phyloP scores from a whole-genome alignment of 2,888 invertebrate species.

The Pseudococcus longispinus region DNA sequence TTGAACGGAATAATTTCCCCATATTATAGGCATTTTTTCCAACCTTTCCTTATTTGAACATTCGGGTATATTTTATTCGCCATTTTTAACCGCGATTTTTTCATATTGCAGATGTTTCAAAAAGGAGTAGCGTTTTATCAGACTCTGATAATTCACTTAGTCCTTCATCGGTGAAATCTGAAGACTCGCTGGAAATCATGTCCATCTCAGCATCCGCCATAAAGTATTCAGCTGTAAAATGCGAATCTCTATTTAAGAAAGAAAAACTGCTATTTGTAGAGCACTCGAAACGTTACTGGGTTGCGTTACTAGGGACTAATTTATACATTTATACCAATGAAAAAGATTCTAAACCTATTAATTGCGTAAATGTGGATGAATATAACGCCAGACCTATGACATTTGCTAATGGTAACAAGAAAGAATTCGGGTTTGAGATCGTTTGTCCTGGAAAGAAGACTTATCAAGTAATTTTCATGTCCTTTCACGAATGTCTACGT shows the following conservation, averaged over 20 bases:
- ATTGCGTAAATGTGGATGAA: slow-evolving; percentile 60
- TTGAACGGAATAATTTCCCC: too few species aligned
- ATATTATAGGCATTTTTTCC: too few species aligned
- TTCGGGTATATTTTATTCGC: too few species aligned
- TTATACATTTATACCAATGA: slow-evolving; percentile 61
- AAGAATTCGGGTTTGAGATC: slow-evolving; percentile 61
- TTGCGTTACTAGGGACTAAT: slow-evolving; percentile 59
- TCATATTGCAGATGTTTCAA: slow-evolving; percentile 34
- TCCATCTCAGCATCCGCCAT: slow-evolving; percentile 58
- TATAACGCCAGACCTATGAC: slow-evolving; percentile 60
- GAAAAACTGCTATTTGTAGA: slow-evolving; percentile 61
- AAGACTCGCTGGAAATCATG: slow-evolving; percentile 56
- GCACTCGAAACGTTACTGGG: slow-evolving; percentile 61
- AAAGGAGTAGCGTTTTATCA: slow-evolving; percentile 49
- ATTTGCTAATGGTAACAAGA: slow-evolving; percentile 58
- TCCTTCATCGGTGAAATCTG: slow-evolving; percentile 55
- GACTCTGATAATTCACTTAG: slow-evolving; percentile 49
- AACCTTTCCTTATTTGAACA: too few species aligned
- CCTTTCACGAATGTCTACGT: neutral
- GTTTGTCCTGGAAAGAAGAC: slow-evolving; percentile 61
- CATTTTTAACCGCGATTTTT: neutral
- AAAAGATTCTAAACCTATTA: slow-evolving; percentile 60
- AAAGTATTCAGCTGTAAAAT: slow-evolving; percentile 59
- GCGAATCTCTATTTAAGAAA: slow-evolving; percentile 60
- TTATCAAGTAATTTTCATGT: slow-evolving; percentile 60